Percentiles rank a stretch among this genome's conserved stretches.
Conservation (phyloP, 2,888 invertebrate species). For the Sinelater perroti region DNA sequence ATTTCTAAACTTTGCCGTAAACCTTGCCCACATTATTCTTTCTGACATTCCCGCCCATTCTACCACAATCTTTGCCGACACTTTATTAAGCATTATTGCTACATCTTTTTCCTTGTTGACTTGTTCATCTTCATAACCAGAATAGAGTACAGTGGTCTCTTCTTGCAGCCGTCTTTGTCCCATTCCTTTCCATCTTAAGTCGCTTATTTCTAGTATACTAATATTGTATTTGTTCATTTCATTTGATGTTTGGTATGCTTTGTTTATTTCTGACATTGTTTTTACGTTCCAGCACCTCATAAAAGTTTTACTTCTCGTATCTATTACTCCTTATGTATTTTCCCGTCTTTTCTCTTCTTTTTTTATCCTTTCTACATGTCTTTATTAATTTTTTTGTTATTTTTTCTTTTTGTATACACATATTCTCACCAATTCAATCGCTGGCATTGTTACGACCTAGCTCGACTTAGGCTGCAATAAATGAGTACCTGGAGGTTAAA, state of each 20-base stretch:
- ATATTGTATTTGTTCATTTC: constrained; percentile 3
- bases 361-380: neutral
- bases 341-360: neutral
- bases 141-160: neutral
- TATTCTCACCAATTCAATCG: no score
- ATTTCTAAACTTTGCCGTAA: no score
- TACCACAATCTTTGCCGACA: neutral
- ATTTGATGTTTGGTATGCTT: neutral
- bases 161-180: neutral
- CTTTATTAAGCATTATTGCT: neutral
- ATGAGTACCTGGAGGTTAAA: no score
- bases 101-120: neutral
- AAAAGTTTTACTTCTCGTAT: neutral
- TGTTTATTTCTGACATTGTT: neutral
- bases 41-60: constrained; percentile 5
- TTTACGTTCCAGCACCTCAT: neutral
- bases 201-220: neutral
- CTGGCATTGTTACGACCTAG: no score
- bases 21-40: no score
- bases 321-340: neutral
- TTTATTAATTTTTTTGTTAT: neutral
- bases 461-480: no score
- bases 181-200: constrained; percentile 4
- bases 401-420: no score
- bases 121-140: neutral